Conservation (phyloP, 2,888 invertebrate genomes). For the Rhingia rostrata region DNA sequence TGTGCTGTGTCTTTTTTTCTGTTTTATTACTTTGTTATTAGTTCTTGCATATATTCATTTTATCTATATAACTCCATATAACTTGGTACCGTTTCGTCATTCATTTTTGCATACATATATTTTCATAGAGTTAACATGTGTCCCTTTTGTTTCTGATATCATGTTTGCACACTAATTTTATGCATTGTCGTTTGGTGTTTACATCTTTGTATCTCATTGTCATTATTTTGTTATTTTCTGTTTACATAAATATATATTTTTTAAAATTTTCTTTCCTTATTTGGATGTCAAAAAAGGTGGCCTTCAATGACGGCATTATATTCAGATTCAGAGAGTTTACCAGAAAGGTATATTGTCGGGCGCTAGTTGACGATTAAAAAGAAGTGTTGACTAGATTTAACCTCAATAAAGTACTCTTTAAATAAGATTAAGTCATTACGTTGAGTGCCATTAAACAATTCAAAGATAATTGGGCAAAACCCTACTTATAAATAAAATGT, state of each 20-base stretch:
- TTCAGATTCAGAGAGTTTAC: too few relatives aligned
- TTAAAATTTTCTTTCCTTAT: too few relatives aligned
- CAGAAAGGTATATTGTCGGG: too few relatives aligned
- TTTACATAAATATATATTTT: neutral
- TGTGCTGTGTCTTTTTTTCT: conserved; percentile 51
- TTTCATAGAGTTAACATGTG: neutral
- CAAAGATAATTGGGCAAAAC: too few relatives aligned
- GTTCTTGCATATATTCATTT: conserved; percentile 36
- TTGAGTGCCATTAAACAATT: too few relatives aligned
- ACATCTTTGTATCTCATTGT: conserved; percentile 5
- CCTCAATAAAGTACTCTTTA: too few relatives aligned
- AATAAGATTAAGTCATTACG: too few relatives aligned
- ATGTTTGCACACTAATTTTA: conserved; percentile 26
- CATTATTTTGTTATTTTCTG: conserved; percentile 1
- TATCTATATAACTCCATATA: conserved; percentile 3
- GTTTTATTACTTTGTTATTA: conserved; percentile 19
- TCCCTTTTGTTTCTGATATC: conserved; percentile 5
- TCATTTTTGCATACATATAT: conserved; percentile 27
- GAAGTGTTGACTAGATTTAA: too few relatives aligned
- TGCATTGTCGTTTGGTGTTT: conserved; percentile 21
- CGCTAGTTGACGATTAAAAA: too few relatives aligned
- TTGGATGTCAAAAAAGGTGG: too few relatives aligned
- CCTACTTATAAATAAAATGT: too few relatives aligned
- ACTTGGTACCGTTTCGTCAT: conserved; percentile 28
- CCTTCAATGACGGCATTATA: too few relatives aligned